Evolutionary conservation across 2,797 vertebrate species (phyloP).

Genomic region (Enteromius unitaeniatus): DNA sequence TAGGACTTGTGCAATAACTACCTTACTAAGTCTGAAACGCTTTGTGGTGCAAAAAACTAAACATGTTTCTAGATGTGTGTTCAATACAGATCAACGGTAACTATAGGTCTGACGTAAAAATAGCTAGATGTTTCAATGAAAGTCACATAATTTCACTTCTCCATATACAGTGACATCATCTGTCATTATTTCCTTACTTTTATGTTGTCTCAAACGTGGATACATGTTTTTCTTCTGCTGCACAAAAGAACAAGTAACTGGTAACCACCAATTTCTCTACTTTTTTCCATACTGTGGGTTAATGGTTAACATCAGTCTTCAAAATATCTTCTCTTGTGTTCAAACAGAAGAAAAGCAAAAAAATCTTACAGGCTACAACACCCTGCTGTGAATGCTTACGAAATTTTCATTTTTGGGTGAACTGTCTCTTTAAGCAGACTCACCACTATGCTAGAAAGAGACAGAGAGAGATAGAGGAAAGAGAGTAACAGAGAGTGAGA

Average conservation of each 20-base stretch:
- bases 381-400: not conserved
- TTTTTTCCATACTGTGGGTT: not conserved
- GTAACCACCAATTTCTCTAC: not conserved
- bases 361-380: not conserved
- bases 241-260: not conserved
- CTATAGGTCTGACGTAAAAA: not conserved
- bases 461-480: not conserved
- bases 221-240: not conserved
- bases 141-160: constrained; percentile 7
- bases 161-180: not conserved
- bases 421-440: not conserved
- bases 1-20: not conserved
- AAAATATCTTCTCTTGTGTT: not conserved
- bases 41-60: not conserved
- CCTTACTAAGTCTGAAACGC: not conserved
- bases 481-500: constrained; percentile 24
- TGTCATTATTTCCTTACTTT: not conserved
- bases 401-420: not conserved
- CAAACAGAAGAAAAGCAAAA: not conserved
- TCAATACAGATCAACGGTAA: not conserved
- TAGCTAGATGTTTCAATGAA: not conserved
- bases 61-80: not conserved
- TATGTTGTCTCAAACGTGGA: not conserved
- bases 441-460: not conserved
- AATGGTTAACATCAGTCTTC: not conserved